Conservation (phyloP, 2,888 invertebrate genomes). For the Leuctra nigra region DNA sequence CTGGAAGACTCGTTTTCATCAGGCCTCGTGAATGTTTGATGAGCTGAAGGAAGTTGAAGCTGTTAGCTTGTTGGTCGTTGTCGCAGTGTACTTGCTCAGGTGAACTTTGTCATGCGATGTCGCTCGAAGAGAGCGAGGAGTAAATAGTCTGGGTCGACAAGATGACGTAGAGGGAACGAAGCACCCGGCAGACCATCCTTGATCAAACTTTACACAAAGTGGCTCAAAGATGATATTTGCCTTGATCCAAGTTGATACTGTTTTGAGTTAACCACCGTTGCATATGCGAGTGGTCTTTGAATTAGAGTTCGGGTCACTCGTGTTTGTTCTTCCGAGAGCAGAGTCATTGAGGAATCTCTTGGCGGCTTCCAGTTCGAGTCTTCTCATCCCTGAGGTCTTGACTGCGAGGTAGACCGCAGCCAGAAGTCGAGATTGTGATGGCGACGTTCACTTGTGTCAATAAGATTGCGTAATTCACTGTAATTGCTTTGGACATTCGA, state of each 20-base stretch:
- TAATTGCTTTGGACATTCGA: too few relatives aligned
- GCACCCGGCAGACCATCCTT: slow-evolving; percentile 6
- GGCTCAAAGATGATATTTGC: slow-evolving; percentile 21
- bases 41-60: slow-evolving; percentile 27
- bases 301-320: neutral
- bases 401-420: too few relatives aligned
- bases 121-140: slow-evolving; percentile 7
- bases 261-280: slow-evolving; percentile 3
- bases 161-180: slow-evolving; percentile 5
- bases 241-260: neutral
- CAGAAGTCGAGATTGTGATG: too few relatives aligned
- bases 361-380: too few relatives aligned
- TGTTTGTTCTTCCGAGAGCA: slow-evolving; percentile 13
- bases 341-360: too few relatives aligned
- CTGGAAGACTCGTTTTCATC: slow-evolving; percentile 32
- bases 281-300: neutral
- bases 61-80: slow-evolving; percentile 21
- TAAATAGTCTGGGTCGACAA: neutral
- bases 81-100: slow-evolving; percentile 7
- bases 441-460: too few relatives aligned
- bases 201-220: slow-evolving; percentile 23
- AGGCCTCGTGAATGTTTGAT: slow-evolving; percentile 31
- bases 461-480: too few relatives aligned
- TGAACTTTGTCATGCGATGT: slow-evolving; percentile 18
- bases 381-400: too few relatives aligned